A percentile compares a stretch with the other conserved stretches of the same genome.
Conservation (phyloP, 2,797 vertebrate genomes). For the Aratinga solstitialis region DNA sequence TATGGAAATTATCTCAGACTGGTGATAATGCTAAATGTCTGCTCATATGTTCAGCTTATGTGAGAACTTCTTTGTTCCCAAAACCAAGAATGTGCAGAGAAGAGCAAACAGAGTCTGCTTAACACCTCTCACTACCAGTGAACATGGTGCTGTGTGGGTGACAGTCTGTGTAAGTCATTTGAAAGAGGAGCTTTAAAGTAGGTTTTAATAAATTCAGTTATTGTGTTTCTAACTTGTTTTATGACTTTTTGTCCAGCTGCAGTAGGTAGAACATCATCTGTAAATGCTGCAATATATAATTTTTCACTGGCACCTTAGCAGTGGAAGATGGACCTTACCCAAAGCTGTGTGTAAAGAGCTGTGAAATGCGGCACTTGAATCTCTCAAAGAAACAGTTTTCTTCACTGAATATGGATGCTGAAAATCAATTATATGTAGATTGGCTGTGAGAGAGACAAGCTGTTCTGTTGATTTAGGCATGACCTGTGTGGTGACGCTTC, state of each 20-base stretch:
- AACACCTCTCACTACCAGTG: conserved; percentile 21
- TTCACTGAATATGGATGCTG: conserved; percentile 47
- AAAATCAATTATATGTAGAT: conserved; percentile 72
- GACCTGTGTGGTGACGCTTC: conserved; percentile 64
- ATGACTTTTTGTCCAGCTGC: background rate
- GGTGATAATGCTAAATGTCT: conserved; percentile 17
- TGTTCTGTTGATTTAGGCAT: conserved; percentile 71
- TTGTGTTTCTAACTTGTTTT: background rate
- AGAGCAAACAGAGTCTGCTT: background rate
- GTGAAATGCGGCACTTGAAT: conserved; percentile 32
- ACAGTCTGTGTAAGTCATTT: background rate
- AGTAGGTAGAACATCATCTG: background rate
- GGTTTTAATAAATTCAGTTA: background rate
- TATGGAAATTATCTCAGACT: conserved; percentile 36
- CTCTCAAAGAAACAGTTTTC: background rate
- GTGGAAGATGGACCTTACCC: background rate
- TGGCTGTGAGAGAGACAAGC: conserved; percentile 67
- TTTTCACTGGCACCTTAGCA: background rate
- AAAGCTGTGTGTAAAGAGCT: background rate
- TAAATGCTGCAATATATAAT: background rate
- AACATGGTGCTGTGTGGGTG: conserved; percentile 19
- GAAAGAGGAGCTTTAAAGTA: background rate
- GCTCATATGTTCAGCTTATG: conserved; percentile 3
- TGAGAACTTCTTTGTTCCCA: conserved; percentile 42
- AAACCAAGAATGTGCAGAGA: conserved; percentile 21